A percentile compares a stretch with the other conserved stretches of the same genome.
Conservation (phyloP, 2,888 invertebrate genomes). For the Meteorus colon region DNA sequence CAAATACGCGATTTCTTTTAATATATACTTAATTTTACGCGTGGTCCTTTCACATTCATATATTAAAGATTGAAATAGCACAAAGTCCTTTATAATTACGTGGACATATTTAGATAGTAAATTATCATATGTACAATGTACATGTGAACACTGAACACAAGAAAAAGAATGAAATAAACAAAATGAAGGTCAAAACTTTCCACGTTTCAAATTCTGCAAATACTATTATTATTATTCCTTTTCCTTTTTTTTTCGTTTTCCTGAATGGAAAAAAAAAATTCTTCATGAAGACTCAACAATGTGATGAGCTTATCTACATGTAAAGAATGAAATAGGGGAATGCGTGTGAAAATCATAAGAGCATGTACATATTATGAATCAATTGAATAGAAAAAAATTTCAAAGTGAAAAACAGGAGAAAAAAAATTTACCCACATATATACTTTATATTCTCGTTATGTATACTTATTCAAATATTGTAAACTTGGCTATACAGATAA, state of each 20-base stretch:
- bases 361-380: not conserved
- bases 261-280: not conserved
- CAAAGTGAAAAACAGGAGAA: slow-evolving; percentile 1
- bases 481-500: not conserved
- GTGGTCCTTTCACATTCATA: not conserved
- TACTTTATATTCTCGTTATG: slow-evolving; percentile 17
- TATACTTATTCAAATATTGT: not conserved
- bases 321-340: not conserved
- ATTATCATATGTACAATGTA: slow-evolving; percentile 29
- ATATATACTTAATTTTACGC: slow-evolving; percentile 20
- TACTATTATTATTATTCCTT: too few species aligned
- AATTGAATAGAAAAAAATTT: not conserved
- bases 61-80: slow-evolving; percentile 24
- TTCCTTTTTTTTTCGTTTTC: not conserved
- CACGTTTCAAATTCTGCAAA: not conserved
- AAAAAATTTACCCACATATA: slow-evolving; percentile 28
- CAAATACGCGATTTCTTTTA: slow-evolving; percentile 15
- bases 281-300: not conserved
- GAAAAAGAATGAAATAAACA: not conserved
- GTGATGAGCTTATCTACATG: too few species aligned
- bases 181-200: slow-evolving; percentile 9
- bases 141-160: not conserved
- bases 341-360: not conserved
- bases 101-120: slow-evolving; percentile 36
- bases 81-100: slow-evolving; percentile 30